Evolutionary conservation across 2,888 invertebrate species (phyloP), one percentile per base, ranked within the genome.

Genomic region (Sarcophaga caerulescens): DNA sequence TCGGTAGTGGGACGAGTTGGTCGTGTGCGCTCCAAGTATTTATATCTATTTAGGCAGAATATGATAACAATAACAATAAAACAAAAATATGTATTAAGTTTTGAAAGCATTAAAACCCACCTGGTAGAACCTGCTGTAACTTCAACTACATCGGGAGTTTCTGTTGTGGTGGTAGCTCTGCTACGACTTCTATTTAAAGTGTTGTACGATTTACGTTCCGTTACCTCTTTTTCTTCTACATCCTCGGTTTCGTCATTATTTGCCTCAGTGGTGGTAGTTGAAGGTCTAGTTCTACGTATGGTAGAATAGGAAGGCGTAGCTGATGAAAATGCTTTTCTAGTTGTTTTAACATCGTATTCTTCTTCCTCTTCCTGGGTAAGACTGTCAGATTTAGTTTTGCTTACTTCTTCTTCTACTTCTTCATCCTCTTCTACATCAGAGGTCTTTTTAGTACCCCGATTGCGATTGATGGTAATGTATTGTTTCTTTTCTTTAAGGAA

Each of bases 391-490:
- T 93, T 89, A 2, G 89, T 79, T 17, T 84, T 78, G 17, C 57
- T 77, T n/a, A 89, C 89, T 14, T 90, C 90, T 12, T 88, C 85
- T n/a, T 87, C 87, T n/a, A 88, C 89, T n/a, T 90, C 90, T 8
- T 92, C 92, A 10, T 90, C 89, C n/a, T 93, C 92, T 4, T 91
- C 91, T 3, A 92, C 92, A 0, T 88, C 88, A 0, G 89, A 82
- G 89, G 94, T 90, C 60, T 81, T 78, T 12, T 83, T 76, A 83
- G 93, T 88, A 88, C 94, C 94, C 87, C 95, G 93, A 82, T 94
- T 94, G 89, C 96, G 93, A 89, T 94, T 94, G 62, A 96, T 95
- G 3, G 96, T 96, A 3, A 95, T 95, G 89, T 96, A 96, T 90
- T 95, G 95, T 2, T 95, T 95, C 85, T 94, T 93, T 78, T 94